Conservation (phyloP, 2,888 invertebrate species). For the Zaprionus lineosus region DNA sequence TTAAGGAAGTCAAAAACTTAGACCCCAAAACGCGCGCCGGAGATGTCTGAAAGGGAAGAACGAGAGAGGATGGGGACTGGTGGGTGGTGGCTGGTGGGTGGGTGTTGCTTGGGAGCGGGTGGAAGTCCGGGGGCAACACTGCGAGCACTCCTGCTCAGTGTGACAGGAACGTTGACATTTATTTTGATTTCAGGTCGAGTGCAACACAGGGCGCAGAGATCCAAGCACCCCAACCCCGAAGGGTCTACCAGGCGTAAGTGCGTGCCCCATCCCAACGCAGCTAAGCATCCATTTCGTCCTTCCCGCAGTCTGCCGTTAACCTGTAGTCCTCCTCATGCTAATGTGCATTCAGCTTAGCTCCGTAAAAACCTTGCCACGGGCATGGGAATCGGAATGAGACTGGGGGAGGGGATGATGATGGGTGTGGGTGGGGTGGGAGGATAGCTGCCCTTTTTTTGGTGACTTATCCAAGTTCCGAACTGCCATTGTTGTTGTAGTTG, state of each 20-base stretch:
- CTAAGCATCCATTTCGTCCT: slow-evolving; percentile 11
- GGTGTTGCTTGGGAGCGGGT: not conserved
- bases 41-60: slow-evolving; percentile 5
- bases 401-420: too few relatives aligned
- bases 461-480: slow-evolving; percentile 25
- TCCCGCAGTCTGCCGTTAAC: slow-evolving; percentile 30
- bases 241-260: slow-evolving; percentile 36
- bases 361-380: slow-evolving; percentile 38
- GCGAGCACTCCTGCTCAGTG: slow-evolving; percentile 48
- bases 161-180: slow-evolving; percentile 74
- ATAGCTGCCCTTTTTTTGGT: slow-evolving; percentile 50
- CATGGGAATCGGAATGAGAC: too few relatives aligned
- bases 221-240: too few relatives aligned
- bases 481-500: slow-evolving; percentile 26
- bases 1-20: slow-evolving; percentile 77
- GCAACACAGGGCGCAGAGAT: slow-evolving; percentile 45
- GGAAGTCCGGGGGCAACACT: too few relatives aligned
- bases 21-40: slow-evolving; percentile 51
- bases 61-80: too few relatives aligned
- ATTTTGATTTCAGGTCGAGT: slow-evolving; percentile 76
- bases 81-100: too few relatives aligned
- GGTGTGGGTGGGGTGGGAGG: too few relatives aligned
- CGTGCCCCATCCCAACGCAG: slow-evolving; percentile 19
- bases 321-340: slow-evolving; percentile 59
- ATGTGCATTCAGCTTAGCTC: slow-evolving; percentile 69